Evolutionary conservation across 2,113 vertebrate species (phyloP).

Genomic region (Puntigrus tetrazona): DNA sequence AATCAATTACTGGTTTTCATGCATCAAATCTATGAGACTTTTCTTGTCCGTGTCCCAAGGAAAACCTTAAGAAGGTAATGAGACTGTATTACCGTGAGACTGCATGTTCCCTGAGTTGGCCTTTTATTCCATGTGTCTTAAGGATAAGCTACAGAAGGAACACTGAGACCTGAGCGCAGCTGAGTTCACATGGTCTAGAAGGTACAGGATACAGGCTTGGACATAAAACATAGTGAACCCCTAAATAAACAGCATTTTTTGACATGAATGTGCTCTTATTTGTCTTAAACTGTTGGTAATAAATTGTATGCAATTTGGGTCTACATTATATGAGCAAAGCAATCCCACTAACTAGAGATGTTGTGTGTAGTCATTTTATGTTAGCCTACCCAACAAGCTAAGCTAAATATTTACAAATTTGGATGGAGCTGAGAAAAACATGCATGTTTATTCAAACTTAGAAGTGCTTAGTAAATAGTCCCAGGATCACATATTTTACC

Average conservation of each 20-base stretch:
- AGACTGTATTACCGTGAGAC: conserved; percentile 15
- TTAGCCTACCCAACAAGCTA: not conserved
- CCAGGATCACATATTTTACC: not conserved
- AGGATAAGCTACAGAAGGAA: conserved; percentile 9
- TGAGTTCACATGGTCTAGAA: not conserved
- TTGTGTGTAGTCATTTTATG: not conserved
- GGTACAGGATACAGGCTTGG: not conserved
- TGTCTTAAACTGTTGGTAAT: not conserved
- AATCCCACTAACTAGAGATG: not conserved
- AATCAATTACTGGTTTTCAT: conserved; percentile 58
- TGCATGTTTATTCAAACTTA: not conserved
- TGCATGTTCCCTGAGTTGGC: conserved; percentile 7
- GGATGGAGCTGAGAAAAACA: not conserved
- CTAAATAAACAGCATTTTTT: conserved; percentile 21
- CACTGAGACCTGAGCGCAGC: not conserved
- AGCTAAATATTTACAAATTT: not conserved
- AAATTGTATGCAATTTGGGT: not conserved
- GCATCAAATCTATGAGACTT: conserved; percentile 16
- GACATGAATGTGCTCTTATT: not conserved
- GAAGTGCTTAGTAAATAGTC: not conserved
- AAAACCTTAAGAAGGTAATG: conserved; percentile 20
- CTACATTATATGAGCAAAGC: not conserved
- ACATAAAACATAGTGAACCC: not conserved
- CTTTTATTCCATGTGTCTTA: conserved; percentile 35
- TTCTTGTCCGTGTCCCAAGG: not conserved